Evolutionary conservation across 2,888 invertebrate genomes (phyloP).

Genomic region (Apodemia hepburni): DNA sequence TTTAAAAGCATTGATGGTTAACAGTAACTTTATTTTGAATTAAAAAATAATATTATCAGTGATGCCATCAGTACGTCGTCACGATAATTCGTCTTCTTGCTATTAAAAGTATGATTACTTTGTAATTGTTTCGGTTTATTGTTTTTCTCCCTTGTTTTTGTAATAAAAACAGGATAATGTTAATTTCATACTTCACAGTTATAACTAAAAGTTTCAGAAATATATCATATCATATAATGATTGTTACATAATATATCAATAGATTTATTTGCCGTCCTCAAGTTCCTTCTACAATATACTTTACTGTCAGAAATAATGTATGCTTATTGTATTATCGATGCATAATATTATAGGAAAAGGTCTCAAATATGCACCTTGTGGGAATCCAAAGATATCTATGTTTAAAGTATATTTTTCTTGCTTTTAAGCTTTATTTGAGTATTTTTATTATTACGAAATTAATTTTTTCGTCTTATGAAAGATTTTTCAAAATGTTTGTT

Average conservation of each 20-base stretch:
- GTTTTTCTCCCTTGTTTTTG: background rate
- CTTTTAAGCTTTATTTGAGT: background rate
- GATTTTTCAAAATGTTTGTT: background rate
- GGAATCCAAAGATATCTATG: background rate
- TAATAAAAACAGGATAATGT: background rate
- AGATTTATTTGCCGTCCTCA: conserved; percentile 27
- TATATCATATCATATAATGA: conserved; percentile 9
- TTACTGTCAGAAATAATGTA: conserved; percentile 3
- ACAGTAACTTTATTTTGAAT: no score
- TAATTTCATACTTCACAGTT: conserved; percentile 7
- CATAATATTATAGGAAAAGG: conserved; percentile 1
- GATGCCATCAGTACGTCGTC: background rate
- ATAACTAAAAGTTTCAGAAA: background rate
- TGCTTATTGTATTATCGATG: background rate
- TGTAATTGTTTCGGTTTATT: background rate
- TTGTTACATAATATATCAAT: conserved; percentile 19
- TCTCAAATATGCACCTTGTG: background rate
- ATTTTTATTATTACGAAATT: background rate
- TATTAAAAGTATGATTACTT: background rate
- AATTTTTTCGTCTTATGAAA: background rate
- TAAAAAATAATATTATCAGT: no score
- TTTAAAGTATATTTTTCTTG: background rate
- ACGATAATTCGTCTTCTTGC: background rate
- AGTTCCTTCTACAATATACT: conserved; percentile 22
- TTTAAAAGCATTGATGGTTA: no score